Evolutionary conservation across 2,888 invertebrate genomes (phyloP).

Genomic region (Pseudeuparius sepicola): DNA sequence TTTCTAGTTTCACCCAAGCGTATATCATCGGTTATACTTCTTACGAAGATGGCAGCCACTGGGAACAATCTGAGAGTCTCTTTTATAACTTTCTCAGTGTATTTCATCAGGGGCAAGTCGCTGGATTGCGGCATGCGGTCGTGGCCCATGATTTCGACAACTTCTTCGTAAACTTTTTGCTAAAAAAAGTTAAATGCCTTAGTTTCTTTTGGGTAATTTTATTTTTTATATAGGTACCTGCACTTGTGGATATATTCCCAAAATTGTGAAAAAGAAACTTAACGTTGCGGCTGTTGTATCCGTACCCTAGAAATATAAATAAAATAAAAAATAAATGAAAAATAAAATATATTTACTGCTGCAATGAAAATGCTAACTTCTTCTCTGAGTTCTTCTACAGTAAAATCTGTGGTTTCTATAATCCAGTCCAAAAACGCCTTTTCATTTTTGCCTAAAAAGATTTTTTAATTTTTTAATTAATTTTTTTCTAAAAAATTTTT

Average conservation of each 20-base stretch:
- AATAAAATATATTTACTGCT: slow-evolving; percentile 8
- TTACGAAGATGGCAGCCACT: slow-evolving; percentile 18
- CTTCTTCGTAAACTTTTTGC: slow-evolving; percentile 25
- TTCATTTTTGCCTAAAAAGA: no score
- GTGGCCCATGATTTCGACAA: slow-evolving; percentile 18
- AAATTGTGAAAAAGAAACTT: slow-evolving; percentile 1
- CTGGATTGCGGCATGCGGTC: slow-evolving; percentile 14
- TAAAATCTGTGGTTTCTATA: slow-evolving; percentile 10
- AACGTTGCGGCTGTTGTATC: slow-evolving; percentile 1
- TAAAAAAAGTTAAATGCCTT: slow-evolving; percentile 9
- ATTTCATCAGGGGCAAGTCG: slow-evolving; percentile 23
- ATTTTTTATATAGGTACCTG: background rate
- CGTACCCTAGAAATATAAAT: slow-evolving; percentile 2
- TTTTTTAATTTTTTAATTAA: no score
- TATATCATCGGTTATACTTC: slow-evolving; percentile 20
- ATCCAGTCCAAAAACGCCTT: slow-evolving; percentile 13
- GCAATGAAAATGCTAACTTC: slow-evolving; percentile 14
- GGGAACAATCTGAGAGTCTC: slow-evolving; percentile 27
- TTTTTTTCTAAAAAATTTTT: no score
- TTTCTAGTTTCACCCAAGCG: slow-evolving; percentile 17
- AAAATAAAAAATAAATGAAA: background rate
- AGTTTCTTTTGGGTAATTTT: background rate
- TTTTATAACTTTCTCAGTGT: slow-evolving; percentile 26
- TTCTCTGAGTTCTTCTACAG: slow-evolving; percentile 10
- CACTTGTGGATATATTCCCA: background rate